Percentiles rank a stretch among this genome's conserved stretches.
These are phyloP conservation scores for Onychomys leucogaster DNA, from an alignment of 2,797 vertebrate genomes.

Conservation along the genomic window DNA sequence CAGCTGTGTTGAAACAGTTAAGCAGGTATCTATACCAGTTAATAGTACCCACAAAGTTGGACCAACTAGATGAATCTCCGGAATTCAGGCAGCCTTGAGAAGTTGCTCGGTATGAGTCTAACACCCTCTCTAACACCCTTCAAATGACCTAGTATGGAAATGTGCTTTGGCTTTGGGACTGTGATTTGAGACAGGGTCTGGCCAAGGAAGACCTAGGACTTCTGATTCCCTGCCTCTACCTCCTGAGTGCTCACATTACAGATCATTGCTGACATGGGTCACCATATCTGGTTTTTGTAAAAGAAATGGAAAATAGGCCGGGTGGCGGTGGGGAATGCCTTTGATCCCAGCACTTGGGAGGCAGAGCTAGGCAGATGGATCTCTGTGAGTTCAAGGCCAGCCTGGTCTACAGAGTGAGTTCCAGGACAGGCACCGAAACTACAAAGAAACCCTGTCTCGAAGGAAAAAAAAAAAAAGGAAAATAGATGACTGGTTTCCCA, in stretches of 20 bases:
- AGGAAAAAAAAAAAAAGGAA: too few relatives aligned
- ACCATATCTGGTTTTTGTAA: background rate
- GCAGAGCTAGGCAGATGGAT: too few relatives aligned
- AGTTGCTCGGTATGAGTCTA: background rate
- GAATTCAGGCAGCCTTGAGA: background rate
- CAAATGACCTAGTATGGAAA: slow-evolving; percentile 17
- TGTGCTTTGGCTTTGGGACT: background rate
- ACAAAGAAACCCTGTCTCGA: too few relatives aligned
- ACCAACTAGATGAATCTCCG: background rate
- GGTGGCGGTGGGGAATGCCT: too few relatives aligned
- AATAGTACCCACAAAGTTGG: slow-evolving; percentile 6
- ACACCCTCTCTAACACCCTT: background rate
- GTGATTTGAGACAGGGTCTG: background rate
- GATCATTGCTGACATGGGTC: background rate
- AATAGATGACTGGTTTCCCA: background rate
- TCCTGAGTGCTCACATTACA: background rate
- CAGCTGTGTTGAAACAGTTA: background rate
- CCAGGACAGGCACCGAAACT: too few relatives aligned
- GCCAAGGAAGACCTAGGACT: background rate
- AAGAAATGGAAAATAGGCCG: background rate
- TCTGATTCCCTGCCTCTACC: background rate
- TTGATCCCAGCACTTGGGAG: too few relatives aligned
- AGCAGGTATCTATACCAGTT: background rate
- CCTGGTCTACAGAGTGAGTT: too few relatives aligned
- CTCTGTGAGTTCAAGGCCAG: too few relatives aligned